Evolutionary conservation across 2,113 vertebrate genomes (phyloP), one percentile per base, ranked within the genome.

Genomic region (Apaloderma vittatum): DNA sequence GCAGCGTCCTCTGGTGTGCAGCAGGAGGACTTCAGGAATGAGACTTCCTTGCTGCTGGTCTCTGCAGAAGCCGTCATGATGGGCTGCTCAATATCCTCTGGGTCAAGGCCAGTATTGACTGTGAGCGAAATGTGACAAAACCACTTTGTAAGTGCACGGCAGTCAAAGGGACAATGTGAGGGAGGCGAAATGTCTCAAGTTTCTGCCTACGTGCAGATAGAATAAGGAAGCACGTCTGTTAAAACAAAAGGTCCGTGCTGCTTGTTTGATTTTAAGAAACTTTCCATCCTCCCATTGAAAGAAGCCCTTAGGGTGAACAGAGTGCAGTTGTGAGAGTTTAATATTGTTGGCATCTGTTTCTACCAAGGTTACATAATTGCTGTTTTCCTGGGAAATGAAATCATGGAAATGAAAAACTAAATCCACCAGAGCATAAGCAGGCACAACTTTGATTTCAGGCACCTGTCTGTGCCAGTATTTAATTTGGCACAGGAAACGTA

Each of bases 231-330:
- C 58, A 67, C 0, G 68, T 68, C 81, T 95, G 92, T 88, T 95
- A 85, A 96, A 96, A 96, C 94, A 96, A 95, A 97, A 95, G 87
- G 54, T 72, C 52, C 1, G 1, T 12, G 62, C 36, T 85, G 40
- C 78, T 94, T 97, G 92, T 97, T 97, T 97, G 84, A 57, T 82
- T 97, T 96, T 89, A 63, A 91, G 93, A 76, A 97, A 95, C 76
- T 96, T 97, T 97, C 92, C 94, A 79, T 96, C 87, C 96, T 96
- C 90, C 81, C 74, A 70, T 94, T 97, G 94, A 95, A 94, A 89
- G 59, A 94, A 87, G 61, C 48, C 80, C 58, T 85, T 78, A 59
- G 51, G 78, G 92, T 95, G 78, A 89, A 95, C 58, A 54, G 49
- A 91, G 43, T 58, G 40, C 27, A 32, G 70, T 94, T 87, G 73